Conservation (phyloP, 2,113 vertebrate genomes). For the Toxotes chatareus region DNA sequence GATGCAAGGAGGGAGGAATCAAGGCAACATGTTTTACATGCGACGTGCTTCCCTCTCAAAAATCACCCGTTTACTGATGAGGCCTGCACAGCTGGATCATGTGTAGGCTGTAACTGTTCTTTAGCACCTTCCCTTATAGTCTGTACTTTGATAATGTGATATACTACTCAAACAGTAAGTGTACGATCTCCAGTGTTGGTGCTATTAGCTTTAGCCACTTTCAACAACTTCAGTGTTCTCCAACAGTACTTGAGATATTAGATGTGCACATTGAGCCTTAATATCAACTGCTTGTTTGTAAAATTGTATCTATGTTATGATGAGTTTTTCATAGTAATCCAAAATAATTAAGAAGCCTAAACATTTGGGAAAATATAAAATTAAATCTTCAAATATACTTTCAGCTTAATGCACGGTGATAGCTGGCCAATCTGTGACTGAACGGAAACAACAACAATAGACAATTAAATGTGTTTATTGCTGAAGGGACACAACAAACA, state of each 20-base stretch:
- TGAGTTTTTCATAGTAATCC: background rate
- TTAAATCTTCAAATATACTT: background rate
- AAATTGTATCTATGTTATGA: background rate
- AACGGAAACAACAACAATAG: slow-evolving; percentile 55
- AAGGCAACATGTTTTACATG: background rate
- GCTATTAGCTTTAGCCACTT: background rate
- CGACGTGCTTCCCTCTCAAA: background rate
- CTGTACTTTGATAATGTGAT: background rate
- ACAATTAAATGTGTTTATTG: slow-evolving; percentile 63
- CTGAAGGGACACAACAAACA: slow-evolving; percentile 58
- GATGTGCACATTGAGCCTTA: background rate
- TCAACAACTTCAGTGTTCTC: background rate
- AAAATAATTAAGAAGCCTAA: background rate
- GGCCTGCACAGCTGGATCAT: background rate
- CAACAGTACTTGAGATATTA: background rate
- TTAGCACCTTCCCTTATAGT: background rate
- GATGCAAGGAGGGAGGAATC: background rate
- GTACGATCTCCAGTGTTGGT: background rate
- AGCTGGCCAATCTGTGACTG: slow-evolving; percentile 24
- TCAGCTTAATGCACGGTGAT: background rate
- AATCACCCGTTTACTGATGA: background rate
- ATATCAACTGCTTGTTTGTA: background rate
- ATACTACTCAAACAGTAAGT: too few species aligned
- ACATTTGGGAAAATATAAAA: background rate
- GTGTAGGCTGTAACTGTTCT: background rate